These are phyloP conservation scores for Odontocolon sp. DNA, from an alignment of 2,888 invertebrate species.

Conservation along the genomic window DNA sequence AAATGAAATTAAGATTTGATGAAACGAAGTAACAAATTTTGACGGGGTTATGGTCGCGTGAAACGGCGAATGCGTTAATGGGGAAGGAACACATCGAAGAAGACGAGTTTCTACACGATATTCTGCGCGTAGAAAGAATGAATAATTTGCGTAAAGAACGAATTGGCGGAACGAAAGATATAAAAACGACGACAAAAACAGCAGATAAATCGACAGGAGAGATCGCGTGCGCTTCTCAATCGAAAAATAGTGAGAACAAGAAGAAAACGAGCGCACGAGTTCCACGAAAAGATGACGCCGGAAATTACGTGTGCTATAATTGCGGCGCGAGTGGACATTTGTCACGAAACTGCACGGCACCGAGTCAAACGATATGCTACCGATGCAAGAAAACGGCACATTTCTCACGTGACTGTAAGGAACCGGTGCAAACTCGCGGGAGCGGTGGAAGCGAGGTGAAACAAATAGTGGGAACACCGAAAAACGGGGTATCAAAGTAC, in stretches of 20 bases:
- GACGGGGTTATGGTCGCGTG: constrained; percentile 28
- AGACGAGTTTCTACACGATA: constrained; percentile 30
- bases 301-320: constrained; percentile 25
- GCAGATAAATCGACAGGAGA: constrained; percentile 1
- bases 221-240: not conserved
- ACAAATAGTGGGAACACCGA: not conserved
- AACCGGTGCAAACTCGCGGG: too few relatives aligned
- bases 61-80: constrained; percentile 17
- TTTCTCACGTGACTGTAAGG: constrained; percentile 14
- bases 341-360: constrained; percentile 10
- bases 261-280: constrained; percentile 1
- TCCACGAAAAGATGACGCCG: constrained; percentile 12
- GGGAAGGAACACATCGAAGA: constrained; percentile 11
- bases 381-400: constrained; percentile 29
- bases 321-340: constrained; percentile 26
- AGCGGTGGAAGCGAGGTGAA: too few relatives aligned
- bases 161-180: not conserved
- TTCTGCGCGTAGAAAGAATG: constrained; percentile 21
- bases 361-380: constrained; percentile 25
- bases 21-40: constrained; percentile 58
- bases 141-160: constrained; percentile 20
- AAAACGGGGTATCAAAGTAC: not conserved
- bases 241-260: not conserved
- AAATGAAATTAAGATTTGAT: constrained; percentile 61
- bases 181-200: not conserved